Percentiles rank a stretch among this genome's conserved stretches.
phyloP scores from a whole-genome alignment of 2,888 invertebrate genomes.

The Galerucella calmariensis region DNA sequence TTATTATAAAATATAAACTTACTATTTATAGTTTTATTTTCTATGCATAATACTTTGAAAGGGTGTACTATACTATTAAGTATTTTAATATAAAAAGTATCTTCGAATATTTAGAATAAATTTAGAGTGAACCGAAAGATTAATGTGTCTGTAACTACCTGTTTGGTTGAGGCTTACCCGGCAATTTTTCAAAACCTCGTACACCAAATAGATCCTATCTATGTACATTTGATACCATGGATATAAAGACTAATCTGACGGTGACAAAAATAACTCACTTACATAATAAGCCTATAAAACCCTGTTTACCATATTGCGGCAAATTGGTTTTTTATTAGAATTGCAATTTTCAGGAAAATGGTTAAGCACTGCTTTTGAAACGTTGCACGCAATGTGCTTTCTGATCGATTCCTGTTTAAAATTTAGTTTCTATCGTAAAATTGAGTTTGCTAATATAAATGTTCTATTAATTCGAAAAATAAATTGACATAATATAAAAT shows the following conservation, averaged over 20 bases:
- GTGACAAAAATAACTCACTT: slow-evolving; percentile 32
- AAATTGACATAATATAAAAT: background rate
- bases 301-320: slow-evolving; percentile 34
- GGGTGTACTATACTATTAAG: no score
- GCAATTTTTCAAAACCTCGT: slow-evolving; percentile 19
- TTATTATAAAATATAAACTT: no score
- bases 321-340: slow-evolving; percentile 37
- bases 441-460: background rate
- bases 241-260: slow-evolving; percentile 17
- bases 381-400: slow-evolving; percentile 38
- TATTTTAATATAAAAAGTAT: no score
- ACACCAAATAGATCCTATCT: slow-evolving; percentile 21
- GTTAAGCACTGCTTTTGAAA: slow-evolving; percentile 38
- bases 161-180: slow-evolving; percentile 6
- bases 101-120: no score
- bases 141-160: slow-evolving; percentile 9
- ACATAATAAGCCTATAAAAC: slow-evolving; percentile 34
- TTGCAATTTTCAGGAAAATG: slow-evolving; percentile 37
- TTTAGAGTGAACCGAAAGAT: no score
- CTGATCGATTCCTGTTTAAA: slow-evolving; percentile 37
- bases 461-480: background rate
- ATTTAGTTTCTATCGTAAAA: slow-evolving; percentile 6
- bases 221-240: slow-evolving; percentile 1
- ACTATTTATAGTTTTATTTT: no score
- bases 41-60: no score